phyloP scores from a whole-genome alignment of 2,797 vertebrate genomes.

The Peromyscus eremicus region DNA sequence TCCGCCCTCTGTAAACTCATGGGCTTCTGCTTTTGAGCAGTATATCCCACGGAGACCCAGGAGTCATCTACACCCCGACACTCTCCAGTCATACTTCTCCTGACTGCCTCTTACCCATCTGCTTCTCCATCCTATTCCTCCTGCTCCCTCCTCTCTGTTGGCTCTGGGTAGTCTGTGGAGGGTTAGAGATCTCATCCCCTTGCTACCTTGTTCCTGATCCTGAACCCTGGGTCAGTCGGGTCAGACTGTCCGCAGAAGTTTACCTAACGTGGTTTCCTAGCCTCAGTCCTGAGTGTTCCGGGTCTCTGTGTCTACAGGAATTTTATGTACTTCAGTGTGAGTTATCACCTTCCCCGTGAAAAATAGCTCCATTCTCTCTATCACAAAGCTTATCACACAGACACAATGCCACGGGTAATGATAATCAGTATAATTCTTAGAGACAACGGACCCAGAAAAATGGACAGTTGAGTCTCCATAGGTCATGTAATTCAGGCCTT shows the following conservation, averaged over 20 bases:
- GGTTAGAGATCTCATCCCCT: not conserved
- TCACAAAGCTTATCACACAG: fast-evolving
- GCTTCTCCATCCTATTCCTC: not conserved
- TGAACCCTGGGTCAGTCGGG: not conserved
- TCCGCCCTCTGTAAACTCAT: not conserved
- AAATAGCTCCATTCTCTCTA: fast-evolving
- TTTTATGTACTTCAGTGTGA: fast-evolving
- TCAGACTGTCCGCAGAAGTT: not conserved
- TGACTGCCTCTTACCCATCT: not conserved
- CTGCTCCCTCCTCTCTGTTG: not conserved
- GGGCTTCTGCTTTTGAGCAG: not conserved
- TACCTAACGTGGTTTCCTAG: not conserved
- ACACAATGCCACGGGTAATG: not conserved
- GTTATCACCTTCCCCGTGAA: not conserved
- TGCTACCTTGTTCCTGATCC: too few species aligned
- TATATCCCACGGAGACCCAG: not conserved
- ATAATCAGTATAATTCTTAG: not conserved
- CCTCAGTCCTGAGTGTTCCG: not conserved
- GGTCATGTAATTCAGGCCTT: not conserved
- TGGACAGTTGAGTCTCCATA: not conserved
- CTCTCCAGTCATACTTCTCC: not conserved
- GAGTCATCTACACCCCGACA: not conserved
- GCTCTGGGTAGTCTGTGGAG: not conserved
- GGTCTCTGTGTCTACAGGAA: too few species aligned
- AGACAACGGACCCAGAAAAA: not conserved